Evolutionary conservation across 2,797 vertebrate genomes (phyloP).

Genomic region (Nasua narica): DNA sequence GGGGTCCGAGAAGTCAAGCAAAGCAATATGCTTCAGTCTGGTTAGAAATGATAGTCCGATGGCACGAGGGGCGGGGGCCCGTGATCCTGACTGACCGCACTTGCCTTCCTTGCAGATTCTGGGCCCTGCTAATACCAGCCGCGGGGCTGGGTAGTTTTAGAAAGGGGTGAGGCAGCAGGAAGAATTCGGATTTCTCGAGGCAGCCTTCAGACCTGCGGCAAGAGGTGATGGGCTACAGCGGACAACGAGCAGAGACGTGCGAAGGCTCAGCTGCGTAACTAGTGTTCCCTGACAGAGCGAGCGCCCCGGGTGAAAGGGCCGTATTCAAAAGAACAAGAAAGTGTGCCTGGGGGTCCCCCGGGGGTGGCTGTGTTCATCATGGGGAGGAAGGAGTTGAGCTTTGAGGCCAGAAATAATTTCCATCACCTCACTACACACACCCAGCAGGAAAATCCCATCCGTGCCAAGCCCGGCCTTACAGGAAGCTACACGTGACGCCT

Average conservation of each 20-base stretch:
- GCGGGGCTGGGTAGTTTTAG: neutral
- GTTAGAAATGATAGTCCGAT: neutral
- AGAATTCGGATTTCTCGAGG: neutral
- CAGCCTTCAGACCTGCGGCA: neutral
- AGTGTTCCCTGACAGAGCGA: neutral
- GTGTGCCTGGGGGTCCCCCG: no score
- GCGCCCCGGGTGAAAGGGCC: neutral
- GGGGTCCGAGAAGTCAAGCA: neutral
- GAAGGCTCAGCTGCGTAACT: neutral
- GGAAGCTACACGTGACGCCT: neutral
- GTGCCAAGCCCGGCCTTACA: neutral
- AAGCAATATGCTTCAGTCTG: neutral
- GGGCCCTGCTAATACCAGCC: neutral
- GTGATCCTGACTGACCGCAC: neutral
- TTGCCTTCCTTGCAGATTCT: neutral
- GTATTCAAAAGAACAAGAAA: neutral
- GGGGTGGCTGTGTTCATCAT: rapidly evolving
- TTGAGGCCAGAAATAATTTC: neutral
- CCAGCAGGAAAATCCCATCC: neutral
- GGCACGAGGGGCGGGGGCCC: rapidly evolving
- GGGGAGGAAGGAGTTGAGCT: neutral
- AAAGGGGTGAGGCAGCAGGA: neutral
- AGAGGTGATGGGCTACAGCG: neutral
- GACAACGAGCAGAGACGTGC: neutral
- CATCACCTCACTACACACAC: rapidly evolving